Evolutionary conservation across 1,140 invertebrate species (phyloP), one percentile per base, ranked within the genome.

Genomic region (Manduca sexta): DNA sequence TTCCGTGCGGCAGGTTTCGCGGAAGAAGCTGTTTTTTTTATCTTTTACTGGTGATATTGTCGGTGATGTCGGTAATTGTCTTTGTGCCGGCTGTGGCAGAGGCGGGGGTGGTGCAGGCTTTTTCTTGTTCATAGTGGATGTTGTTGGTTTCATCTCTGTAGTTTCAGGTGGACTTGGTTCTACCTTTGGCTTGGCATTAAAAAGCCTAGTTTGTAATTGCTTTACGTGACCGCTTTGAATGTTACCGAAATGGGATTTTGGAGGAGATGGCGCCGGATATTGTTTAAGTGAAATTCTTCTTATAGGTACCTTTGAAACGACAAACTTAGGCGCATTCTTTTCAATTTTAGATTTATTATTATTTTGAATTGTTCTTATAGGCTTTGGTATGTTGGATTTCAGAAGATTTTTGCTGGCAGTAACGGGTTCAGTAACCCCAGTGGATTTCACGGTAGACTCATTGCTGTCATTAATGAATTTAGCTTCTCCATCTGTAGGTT

Each of bases 1-100:
- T 69, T 90, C 89, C 15, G 88, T 89, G 38, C 88, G 86, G 63
- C 89, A 90, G 11, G 88, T 89, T 64, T 90, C 89, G 16, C 85
- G 77, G 65, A 89, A 90, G 51, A 66, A 86, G 44, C 68, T 66
- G 29, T 75, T 59, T 39, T 75, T 74, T 51, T 77, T 79, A 48
- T 78, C 64, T 49, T 69, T 73, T 52, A 43, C 16, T 35, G 67
- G 47, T 13, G 51, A 21, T 37, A 44, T 38, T 26, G 65, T 60
- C 40, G 70, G 47, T 7, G 56, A 40, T 11, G 60, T 48, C 4
- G 39, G 18, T 21, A 56, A 45, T 15, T 57, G 46, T 56, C 66
- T 64, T 16, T 47, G 37, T 34, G 64, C 37, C 35, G 51, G 12
- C 1, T 38, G 29, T 35, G 43, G 38, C 11, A 48, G 44, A 31